Evolutionary conservation across 1,140 invertebrate species (phyloP).

Genomic region (Cotesia glomerata): DNA sequence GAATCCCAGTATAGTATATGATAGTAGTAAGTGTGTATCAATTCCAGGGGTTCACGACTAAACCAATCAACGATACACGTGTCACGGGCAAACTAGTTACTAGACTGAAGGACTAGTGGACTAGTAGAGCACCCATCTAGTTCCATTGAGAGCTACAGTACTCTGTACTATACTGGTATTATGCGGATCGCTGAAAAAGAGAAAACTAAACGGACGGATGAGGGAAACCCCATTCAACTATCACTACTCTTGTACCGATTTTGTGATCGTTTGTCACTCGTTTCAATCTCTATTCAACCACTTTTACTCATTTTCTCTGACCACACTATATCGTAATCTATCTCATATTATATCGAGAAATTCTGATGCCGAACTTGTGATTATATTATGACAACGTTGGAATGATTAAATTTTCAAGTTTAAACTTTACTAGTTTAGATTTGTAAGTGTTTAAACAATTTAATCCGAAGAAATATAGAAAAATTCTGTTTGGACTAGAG

Average conservation of each 20-base stretch:
- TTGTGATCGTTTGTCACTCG: no score
- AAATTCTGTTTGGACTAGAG: no score
- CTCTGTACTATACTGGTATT: no score
- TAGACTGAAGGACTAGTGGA: background rate
- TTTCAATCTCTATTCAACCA: background rate
- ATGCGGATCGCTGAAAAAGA: background rate
- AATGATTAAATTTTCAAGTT: no score
- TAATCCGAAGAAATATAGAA: no score
- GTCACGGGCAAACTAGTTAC: constrained; percentile 24
- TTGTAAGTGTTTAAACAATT: no score
- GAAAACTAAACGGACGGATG: background rate
- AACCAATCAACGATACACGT: constrained; percentile 44
- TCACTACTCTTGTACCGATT: constrained; percentile 6
- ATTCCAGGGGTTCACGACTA: constrained; percentile 3
- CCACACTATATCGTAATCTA: no score
- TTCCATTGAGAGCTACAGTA: no score
- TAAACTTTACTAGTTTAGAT: no score
- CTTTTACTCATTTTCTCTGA: background rate
- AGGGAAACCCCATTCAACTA: constrained; percentile 29
- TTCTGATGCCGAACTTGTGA: no score
- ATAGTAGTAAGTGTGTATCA: constrained; percentile 1
- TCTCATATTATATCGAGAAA: no score
- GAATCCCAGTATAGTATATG: constrained; percentile 1
- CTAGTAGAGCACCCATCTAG: background rate
- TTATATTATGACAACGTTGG: no score